Evolutionary conservation across 2,113 vertebrate genomes (phyloP), one percentile per base, ranked within the genome.

Genomic region (Anolis sagrei): DNA sequence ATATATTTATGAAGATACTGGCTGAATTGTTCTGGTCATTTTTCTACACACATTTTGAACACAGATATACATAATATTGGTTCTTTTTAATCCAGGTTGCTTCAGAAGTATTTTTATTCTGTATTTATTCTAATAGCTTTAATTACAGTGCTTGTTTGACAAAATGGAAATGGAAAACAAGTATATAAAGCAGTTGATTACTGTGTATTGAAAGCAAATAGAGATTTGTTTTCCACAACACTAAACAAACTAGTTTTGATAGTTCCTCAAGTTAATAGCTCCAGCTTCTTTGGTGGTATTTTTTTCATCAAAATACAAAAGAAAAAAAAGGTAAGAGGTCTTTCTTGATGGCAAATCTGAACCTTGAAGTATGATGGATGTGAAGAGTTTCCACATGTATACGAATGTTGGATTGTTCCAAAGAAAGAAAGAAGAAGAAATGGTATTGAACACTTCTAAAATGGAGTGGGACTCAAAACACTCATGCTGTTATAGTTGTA

Each of bases 141-240:
- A 98, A 98, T 98, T 97, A 97, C 97, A 98, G 97, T 98, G 97
- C 96, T 97, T 95, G 96, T 96, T 94, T 96, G 96, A 97, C 93
- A 93, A 98, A 97, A 98, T 96, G 95, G 97, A 97, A 96, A 97
- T 95, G 95, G 96, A 96, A 96, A 97, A 96, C 95, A 96, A 96
- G 97, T 96, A 96, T 97, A 98, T 97, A 97, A 97, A 97, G 98
- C 96, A 95, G 96, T 97, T 95, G 97, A 96, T 97, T 97, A 97
- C 95, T 7, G 93, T 96, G 96, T 96, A 95, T 96, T 96, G 96
- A 97, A 97, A 97, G 96, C 95, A 94, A 95, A 94, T 96, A 96
- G 73, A 95, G 95, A 93, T 94, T 96, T 73, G 39, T 94, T 96
- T 74, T 96, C 96, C 96, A 97, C 95, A 91, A 95, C 95, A 96